Evolutionary conservation across 2,113 vertebrate genomes (phyloP), one percentile per base, ranked within the genome.

Genomic region (Polyodon spathula): DNA sequence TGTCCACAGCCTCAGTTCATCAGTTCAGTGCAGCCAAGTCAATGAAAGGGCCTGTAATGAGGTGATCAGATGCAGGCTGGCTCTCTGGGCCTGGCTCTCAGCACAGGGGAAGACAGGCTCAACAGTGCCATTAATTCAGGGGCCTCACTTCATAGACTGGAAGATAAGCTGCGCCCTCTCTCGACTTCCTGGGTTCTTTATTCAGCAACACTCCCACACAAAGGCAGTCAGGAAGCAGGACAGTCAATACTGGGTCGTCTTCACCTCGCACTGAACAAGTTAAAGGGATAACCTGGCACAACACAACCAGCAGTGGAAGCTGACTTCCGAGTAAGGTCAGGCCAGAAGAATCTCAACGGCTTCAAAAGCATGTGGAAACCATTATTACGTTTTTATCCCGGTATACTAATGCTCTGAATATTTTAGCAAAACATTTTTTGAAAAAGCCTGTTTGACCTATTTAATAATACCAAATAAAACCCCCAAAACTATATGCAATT

Each of bases 1-100:
- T 89, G 90, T 92, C 89, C 88, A 85, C 80, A 81, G 83, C 80
- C 88, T 85, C 89, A 90, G 92, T 91, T 89, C 93, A 93, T 93
- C 90, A 90, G 88, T 79, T 72, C 76, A 63, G 83, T 72, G 61
- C 73, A 73, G 87, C 73, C 82, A 72, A 93, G 90, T 91, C 90
- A 90, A 93, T 91, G 89, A 89, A 90, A 90, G 81, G 84, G 78
- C 75, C 81, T 43, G 70, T 90, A 90, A 95, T 85, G 83, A 75
- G 77, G 89, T 77, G 76, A 93, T 92, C 82, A 83, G 86, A 92
- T 89, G 91, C 92, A 82, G 66, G 58, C 83, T 66, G 81, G 71
- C 75, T 76, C 77, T 79, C 83, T 53, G 52, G 75, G 78, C 81
- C 77, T 70, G 27, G 57, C 83, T 71, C 74, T 70, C 73, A 68